Evolutionary conservation across 2,797 vertebrate genomes (phyloP).

Genomic region (Telmatherina bonti): DNA sequence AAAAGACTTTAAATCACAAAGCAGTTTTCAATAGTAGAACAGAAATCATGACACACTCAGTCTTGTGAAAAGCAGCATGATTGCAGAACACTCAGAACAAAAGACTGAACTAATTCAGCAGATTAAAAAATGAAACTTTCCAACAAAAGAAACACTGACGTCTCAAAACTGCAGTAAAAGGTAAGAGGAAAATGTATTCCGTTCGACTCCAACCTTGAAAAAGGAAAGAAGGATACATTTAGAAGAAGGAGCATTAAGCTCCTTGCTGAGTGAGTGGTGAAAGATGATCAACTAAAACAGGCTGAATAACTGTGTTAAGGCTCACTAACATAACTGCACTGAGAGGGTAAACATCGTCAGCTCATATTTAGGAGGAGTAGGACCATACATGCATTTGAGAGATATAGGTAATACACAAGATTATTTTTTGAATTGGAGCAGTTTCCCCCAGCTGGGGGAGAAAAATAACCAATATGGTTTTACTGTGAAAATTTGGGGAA

Average conservation of each 20-base stretch:
- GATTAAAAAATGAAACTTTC: slow-evolving; percentile 58
- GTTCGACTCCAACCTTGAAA: slow-evolving; percentile 34
- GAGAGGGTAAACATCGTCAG: slow-evolving; percentile 25
- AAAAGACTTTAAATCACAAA: slow-evolving; percentile 72
- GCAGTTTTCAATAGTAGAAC: slow-evolving; percentile 64
- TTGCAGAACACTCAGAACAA: slow-evolving; percentile 68
- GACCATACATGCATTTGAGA: slow-evolving; percentile 16
- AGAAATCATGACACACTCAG: slow-evolving; percentile 64
- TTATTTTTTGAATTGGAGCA: slow-evolving; percentile 65
- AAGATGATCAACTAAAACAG: slow-evolving; percentile 40
- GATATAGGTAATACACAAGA: slow-evolving; percentile 37
- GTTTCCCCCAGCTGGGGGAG: slow-evolving; percentile 46
- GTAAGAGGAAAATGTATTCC: slow-evolving; percentile 33
- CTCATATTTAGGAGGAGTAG: slow-evolving; percentile 17
- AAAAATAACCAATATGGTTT: slow-evolving; percentile 69
- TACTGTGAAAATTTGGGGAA: slow-evolving; percentile 69
- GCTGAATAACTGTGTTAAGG: slow-evolving; percentile 45
- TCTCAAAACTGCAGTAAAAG: slow-evolving; percentile 41
- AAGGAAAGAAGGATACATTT: slow-evolving; percentile 7
- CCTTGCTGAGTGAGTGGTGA: background rate
- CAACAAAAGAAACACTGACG: slow-evolving; percentile 58
- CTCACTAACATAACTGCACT: slow-evolving; percentile 11
- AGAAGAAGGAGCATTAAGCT: slow-evolving; percentile 12
- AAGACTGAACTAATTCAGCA: slow-evolving; percentile 62
- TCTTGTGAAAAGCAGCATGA: slow-evolving; percentile 59